Conservation (phyloP, 1,140 invertebrate genomes). For the Melanaphis sacchari region DNA sequence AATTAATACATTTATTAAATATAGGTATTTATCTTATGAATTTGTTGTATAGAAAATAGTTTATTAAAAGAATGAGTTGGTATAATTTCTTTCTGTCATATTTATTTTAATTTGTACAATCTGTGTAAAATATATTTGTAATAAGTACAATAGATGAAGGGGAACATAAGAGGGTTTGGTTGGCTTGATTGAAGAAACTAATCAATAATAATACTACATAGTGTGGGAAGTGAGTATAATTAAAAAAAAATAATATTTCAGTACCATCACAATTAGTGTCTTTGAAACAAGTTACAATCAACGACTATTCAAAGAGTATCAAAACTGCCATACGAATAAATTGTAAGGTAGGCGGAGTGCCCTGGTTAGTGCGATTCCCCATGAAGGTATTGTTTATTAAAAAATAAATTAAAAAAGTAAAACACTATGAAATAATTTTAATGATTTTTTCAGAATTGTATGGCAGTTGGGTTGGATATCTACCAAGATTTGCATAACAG, state of each 20-base stretch:
- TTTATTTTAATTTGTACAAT: no score
- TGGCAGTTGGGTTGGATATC: not conserved
- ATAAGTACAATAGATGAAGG: no score
- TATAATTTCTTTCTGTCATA: no score
- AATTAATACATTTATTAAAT: no score
- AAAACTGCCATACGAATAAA: not conserved
- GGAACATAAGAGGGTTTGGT: no score
- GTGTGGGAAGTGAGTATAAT: not conserved
- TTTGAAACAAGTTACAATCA: not conserved
- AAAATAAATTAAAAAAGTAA: not conserved
- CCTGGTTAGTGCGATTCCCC: not conserved
- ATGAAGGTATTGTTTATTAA: not conserved
- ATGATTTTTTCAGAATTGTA: not conserved
- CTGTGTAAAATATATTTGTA: no score
- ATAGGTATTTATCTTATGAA: no score
- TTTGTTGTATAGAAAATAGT: not conserved
- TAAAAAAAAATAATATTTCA: not conserved
- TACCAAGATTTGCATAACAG: not conserved
- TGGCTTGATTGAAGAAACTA: no score
- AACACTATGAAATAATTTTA: not conserved
- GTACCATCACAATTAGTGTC: not conserved
- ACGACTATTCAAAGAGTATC: not conserved
- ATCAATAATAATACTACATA: no score
- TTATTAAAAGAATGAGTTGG: no score
- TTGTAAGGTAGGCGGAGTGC: not conserved